Base-by-base conservation (phyloP, 1,140 invertebrate species). In the Dolichoris vasculosae region DNA sequence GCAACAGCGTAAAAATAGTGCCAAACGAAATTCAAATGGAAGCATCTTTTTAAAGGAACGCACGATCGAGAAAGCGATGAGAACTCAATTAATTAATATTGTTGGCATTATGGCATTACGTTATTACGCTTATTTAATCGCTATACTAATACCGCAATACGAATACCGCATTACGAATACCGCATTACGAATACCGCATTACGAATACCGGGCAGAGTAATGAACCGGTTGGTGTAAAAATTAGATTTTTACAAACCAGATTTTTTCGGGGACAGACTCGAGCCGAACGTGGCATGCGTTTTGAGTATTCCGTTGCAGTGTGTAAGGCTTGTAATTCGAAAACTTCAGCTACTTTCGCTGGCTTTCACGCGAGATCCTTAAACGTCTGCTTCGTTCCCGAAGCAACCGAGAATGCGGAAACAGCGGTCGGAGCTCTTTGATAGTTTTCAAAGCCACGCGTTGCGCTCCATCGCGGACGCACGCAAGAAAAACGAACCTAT, bases 291-390 rank as follows among this genome's bases (percentile, higher is more conserved):
- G 30, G 11, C 73, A 38, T 23, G 51, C 73, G 35, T n/a, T n/a
- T n/a, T n/a, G n/a, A n/a, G n/a, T n/a, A n/a, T n/a, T n/a, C n/a
- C n/a, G n/a, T n/a, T n/a, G n/a, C n/a, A n/a, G n/a, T n/a, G n/a
- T n/a, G n/a, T n/a, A n/a, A n/a, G n/a, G n/a, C n/a, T n/a, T n/a
- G n/a, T n/a, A n/a, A 83, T 83, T 76, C 40, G 82, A 83, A 83
- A 83, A 83, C 59, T 63, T 55, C 23, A 35, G 67, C 79, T 30
- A 32, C 46, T 73, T 38, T 26, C 64, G 59, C 59, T 32, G 43
- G 83, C 83, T 85, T 85, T 85, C 83, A 75, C 83, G 64, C 46
- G 77, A 32, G 64, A 78, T 71, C 83, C 78, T 82, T 77, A 77
- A 75, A 82, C 55, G 79, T 77, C 67, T 26, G 15, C 73, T 59